Conservation (phyloP, 2,797 vertebrate species). For the Pristis pectinata region DNA sequence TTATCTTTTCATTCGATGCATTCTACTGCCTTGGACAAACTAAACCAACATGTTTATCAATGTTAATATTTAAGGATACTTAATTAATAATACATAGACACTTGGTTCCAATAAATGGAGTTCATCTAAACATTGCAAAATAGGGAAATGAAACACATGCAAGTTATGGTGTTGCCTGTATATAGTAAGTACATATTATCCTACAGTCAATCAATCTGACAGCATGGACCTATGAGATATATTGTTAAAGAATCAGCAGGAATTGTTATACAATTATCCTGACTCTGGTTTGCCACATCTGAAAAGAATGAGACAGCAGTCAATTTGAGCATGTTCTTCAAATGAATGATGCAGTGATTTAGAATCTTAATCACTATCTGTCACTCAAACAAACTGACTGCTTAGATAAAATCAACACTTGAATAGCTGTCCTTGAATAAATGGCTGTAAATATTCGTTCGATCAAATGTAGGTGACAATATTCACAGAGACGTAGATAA, state of each 20-base stretch:
- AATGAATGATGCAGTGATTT: neutral
- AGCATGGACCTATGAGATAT: neutral
- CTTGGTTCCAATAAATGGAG: neutral
- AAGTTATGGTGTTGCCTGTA: neutral
- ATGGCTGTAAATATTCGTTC: neutral
- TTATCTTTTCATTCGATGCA: neutral
- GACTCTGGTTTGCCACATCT: neutral
- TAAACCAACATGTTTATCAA: neutral
- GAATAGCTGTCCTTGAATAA: neutral
- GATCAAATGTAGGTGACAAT: neutral
- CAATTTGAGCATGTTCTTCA: neutral
- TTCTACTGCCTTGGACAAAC: neutral
- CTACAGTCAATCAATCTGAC: neutral
- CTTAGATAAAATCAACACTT: neutral
- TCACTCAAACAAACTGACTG: neutral
- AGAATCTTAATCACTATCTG: neutral
- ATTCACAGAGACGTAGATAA: neutral
- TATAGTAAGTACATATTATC: neutral
- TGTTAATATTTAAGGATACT: neutral
- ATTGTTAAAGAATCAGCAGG: neutral
- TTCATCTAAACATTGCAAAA: neutral
- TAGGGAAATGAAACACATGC: neutral
- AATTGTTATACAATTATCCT: conserved; percentile 1
- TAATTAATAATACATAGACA: neutral
- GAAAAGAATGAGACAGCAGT: neutral